These are phyloP conservation scores for Zootermopsis nevadensis DNA, from an alignment of 2,888 invertebrate species.

Conservation along the genomic window DNA sequence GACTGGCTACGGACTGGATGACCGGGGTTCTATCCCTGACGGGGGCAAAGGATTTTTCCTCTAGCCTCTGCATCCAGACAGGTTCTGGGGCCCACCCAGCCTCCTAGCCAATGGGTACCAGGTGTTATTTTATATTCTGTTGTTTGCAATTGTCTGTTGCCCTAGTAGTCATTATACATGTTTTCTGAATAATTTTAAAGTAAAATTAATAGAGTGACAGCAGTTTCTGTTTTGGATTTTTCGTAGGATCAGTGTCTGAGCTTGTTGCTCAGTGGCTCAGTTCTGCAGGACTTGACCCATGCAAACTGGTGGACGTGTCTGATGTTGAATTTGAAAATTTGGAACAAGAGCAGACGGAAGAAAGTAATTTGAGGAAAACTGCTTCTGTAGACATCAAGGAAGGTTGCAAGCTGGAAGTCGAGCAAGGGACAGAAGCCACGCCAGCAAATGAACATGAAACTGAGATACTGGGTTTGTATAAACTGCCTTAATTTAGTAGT, in stretches of 20 bases:
- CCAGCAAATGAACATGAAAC: slow-evolving; percentile 41
- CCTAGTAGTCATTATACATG: no score
- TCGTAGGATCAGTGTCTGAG: slow-evolving; percentile 85
- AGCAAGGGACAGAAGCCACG: slow-evolving; percentile 44
- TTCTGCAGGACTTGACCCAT: slow-evolving; percentile 76
- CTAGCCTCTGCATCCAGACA: no score
- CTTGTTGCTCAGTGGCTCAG: slow-evolving; percentile 89
- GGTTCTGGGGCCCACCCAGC: no score
- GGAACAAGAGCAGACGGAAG: slow-evolving; percentile 32
- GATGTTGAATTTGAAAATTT: slow-evolving; percentile 58
- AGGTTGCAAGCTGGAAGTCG: slow-evolving; percentile 34
- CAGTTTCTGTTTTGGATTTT: background rate
- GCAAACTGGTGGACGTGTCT: slow-evolving; percentile 61
- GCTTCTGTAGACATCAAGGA: slow-evolving; percentile 38
- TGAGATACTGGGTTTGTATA: slow-evolving; percentile 35
- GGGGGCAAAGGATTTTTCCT: no score
- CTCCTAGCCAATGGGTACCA: no score
- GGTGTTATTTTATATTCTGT: no score
- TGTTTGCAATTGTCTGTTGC: no score
- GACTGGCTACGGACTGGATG: no score
- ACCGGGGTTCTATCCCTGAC: no score
- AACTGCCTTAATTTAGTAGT: background rate
- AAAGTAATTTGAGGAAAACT: slow-evolving; percentile 3
- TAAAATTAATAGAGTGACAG: no score
- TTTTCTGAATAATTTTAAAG: no score